Base-by-base conservation (phyloP, 2,113 vertebrate genomes). In the Pedetes capensis region DNA sequence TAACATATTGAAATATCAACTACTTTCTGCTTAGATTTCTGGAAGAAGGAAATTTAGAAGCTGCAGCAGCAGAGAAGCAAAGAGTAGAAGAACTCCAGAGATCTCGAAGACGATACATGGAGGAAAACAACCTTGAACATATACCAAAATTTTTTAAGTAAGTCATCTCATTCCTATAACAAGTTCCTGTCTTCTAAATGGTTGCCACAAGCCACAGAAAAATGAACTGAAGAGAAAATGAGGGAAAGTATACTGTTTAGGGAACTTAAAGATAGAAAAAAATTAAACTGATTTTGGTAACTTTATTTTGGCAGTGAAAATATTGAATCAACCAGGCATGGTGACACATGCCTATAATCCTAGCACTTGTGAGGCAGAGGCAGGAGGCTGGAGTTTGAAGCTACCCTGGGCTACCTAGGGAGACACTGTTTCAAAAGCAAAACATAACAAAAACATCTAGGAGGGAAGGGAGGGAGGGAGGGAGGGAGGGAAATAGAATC, bases 61-160 rank as follows among this genome's bases (percentile, higher is more conserved):
- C 99, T 47, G 99, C 99, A 3, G 97, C 99, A 7, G 96, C 98
- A 69, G 99, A 99, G 89, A 99, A 99, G 89, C 99, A 99, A 98
- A 99, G 99, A 88, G 99, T 99, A 75, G 99, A 99, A 93, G 99
- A 99, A 92, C 98, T 99, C 53, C 99, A 99, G 97, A 98, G 99
- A 95, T 96, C 97, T 92, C 98, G 99, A 88, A 99, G 99, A 97
- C 99, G 99, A 79, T 99, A 99, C 97, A 98, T 99, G 97, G 99
- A 99, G 51, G 99, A 99, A 97, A 99, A 99, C 44, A 98, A 99
- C 98, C 98, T 99, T 95, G 99, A 99, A 98, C 99, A 99, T 39
- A 98, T 98, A 98, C 99, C 99, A 76, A 99, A 99, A 97, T 99
- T 99, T 98, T 99, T 99, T 98, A 99, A 99, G 99, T 99, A 97